Percentiles rank a stretch among this genome's conserved stretches.
phyloP scores from a whole-genome alignment of 2,797 vertebrate species.

The Dromococcyx pavoninus region DNA sequence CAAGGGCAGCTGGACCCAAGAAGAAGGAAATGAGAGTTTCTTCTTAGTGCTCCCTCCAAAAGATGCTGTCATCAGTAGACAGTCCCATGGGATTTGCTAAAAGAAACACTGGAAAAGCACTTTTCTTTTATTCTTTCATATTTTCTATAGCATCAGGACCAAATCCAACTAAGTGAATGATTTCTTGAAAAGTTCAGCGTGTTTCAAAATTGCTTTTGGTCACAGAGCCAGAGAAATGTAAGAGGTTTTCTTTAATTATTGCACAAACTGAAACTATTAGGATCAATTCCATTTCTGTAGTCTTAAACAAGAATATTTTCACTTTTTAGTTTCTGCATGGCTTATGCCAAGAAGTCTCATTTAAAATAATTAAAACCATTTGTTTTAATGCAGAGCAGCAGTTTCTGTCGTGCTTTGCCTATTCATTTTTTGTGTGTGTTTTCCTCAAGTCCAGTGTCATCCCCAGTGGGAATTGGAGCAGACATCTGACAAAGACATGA shows the following conservation, averaged over 20 bases:
- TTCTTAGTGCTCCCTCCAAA: neutral
- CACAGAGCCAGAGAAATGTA: constrained; percentile 33
- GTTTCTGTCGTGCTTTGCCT: constrained; percentile 34
- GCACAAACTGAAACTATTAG: constrained; percentile 37
- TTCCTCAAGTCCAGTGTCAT: neutral
- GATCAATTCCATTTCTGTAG: constrained; percentile 37
- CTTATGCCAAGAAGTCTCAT: constrained; percentile 15
- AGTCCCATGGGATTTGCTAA: neutral
- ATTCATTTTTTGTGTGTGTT: constrained; percentile 28
- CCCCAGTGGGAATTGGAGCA: neutral
- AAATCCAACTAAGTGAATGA: constrained; percentile 36
- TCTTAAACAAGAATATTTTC: constrained; percentile 64
- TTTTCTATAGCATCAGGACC: constrained; percentile 3
- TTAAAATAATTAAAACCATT: constrained; percentile 62
- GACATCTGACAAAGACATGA: constrained; percentile 24
- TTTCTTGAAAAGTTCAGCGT: constrained; percentile 22
- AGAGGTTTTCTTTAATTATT: constrained; percentile 38
- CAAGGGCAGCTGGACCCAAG: neutral
- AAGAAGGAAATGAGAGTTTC: neutral
- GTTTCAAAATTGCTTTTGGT: constrained; percentile 44
- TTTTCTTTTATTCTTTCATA: neutral
- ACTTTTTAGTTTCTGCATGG: neutral
- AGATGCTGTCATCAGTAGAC: neutral
- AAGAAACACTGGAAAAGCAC: neutral
- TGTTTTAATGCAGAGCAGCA: constrained; percentile 27